Evolutionary conservation across 2,113 vertebrate genomes (phyloP), one percentile per base, ranked within the genome.

Genomic region (Bubo bubo): DNA sequence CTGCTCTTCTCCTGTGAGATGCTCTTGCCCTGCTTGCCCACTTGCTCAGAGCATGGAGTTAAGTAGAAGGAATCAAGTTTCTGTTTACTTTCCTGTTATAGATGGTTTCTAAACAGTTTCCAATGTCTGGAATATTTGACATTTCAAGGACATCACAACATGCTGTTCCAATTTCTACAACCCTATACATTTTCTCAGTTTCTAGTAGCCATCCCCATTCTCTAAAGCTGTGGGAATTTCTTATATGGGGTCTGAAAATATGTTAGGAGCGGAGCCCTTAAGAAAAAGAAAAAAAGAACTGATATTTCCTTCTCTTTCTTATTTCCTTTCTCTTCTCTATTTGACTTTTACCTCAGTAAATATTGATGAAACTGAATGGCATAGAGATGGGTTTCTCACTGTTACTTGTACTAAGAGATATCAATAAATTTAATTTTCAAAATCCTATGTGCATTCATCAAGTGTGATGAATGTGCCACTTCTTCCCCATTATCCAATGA

Each of bases 221-320:
- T 47, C 43, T 84, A 30, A 86, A 74, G 9, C 13, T 58, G n/a
- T 68, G 17, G 39, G 14, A 77, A 72, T 83, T 66, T 84, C 35
- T 73, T 63, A 2, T 23, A 20, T 12, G 20, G 59, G 12, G 23
- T 32, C 6, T 80, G 34, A 81, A 67, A 45, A 59, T 63, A 55
- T 0, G 0, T 4, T 37, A 55, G 32, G 28, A 87, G 3, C 58
- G 13, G 41, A 86, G 24, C 0, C 8, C 4, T 79, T 45, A 56
- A 53, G 24, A 17, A 13, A n/a, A n/a, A 63, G n/a, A 34, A 30
- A 53, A 45, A 55, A 3, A 34, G 80, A 49, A 21, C 10, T 52
- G n/a, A 27, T 15, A 3, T 67, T 91, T 77, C 27, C 9, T 75
- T 81, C 23, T 79, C 8, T 58, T 75, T 49, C 21, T 76, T 66